These are phyloP conservation scores for Philaenus spumarius DNA, from an alignment of 1,140 invertebrate species.

Conservation along the genomic window DNA sequence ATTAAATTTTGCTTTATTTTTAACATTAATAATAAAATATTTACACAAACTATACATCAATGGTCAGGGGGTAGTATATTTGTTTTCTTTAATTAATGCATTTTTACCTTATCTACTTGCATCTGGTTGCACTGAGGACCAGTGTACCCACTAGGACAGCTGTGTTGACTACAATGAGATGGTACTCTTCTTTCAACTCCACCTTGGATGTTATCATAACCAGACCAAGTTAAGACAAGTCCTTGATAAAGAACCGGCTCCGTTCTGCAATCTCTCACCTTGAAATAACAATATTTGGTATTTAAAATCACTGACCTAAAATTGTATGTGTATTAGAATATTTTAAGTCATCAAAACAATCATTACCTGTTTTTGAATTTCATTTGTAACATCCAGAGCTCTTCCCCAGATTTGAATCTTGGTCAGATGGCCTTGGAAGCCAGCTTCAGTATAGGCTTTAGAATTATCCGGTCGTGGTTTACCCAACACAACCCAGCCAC, in stretches of 20 bases:
- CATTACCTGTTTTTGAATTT: conserved; percentile 86
- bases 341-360: conserved; percentile 12
- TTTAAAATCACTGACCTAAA: neutral
- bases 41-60: no score
- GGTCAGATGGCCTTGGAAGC: conserved; percentile 92
- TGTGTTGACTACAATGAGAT: conserved; percentile 82
- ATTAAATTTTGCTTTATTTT: no score
- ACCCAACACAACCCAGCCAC: conserved; percentile 87
- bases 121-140: conserved; percentile 78
- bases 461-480: conserved; percentile 70
- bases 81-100: no score
- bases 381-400: conserved; percentile 81
- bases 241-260: conserved; percentile 84
- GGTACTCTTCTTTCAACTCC: conserved; percentile 88
- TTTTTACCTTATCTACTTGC: conserved; percentile 65
- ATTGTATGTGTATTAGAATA: neutral
- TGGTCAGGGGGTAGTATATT: no score
- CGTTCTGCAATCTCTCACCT: conserved; percentile 72
- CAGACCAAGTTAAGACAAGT: conserved; percentile 83
- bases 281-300: neutral
- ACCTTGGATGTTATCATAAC: conserved; percentile 80
- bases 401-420: conserved; percentile 93
- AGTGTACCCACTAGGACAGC: conserved; percentile 72
- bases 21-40: no score
- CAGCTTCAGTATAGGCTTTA: conserved; percentile 71